Base-by-base conservation (phyloP, 2,797 vertebrate species). In the Furcifer pardalis region DNA sequence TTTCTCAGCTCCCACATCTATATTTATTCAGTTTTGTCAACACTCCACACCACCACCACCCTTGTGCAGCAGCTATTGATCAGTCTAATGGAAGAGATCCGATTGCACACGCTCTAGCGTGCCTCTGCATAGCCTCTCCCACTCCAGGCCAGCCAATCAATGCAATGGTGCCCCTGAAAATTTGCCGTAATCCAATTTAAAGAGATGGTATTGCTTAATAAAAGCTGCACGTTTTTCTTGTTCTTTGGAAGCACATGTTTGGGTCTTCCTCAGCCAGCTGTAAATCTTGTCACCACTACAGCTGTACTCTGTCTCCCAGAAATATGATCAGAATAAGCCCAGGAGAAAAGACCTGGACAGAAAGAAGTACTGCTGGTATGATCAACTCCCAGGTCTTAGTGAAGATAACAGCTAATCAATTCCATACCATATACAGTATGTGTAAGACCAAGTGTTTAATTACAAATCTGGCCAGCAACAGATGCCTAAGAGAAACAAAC, bases 11-110 rank as follows among this genome's bases (percentile, higher is more conserved):
- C 96, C 97, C 94, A 93, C 77, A 86, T 98, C 97, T 97, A 96
- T 97, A 97, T 98, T 97, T 97, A 97, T 97, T 97, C 97, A 97
- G 97, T 98, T 98, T 98, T 97, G 97, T 97, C 97, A 97, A 97
- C 97, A 96, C 96, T 97, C 91, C 91, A 80, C 81, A 93, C 93
- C 93, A 90, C 93, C 94, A 91, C 91, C 83, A 73, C 32, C 89
- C 88, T 89, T 83, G 82, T n/a, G 10, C 19, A 0, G 89, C 71
- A 88, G 69, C 87, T 98, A 98, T 98, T 96, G 98, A 98, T 98
- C 95, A 94, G 95, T 92, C 96, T 98, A 98, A 98, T 98, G 98
- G 98, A 98, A 97, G 97, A 97, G 97, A 98, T 98, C 97, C 97
- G 96, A 97, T 98, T 98, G 97, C 97, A 97, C 97, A 96, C 96